Conservation (phyloP, 2,797 vertebrate species). For the Nyctibius grandis region DNA sequence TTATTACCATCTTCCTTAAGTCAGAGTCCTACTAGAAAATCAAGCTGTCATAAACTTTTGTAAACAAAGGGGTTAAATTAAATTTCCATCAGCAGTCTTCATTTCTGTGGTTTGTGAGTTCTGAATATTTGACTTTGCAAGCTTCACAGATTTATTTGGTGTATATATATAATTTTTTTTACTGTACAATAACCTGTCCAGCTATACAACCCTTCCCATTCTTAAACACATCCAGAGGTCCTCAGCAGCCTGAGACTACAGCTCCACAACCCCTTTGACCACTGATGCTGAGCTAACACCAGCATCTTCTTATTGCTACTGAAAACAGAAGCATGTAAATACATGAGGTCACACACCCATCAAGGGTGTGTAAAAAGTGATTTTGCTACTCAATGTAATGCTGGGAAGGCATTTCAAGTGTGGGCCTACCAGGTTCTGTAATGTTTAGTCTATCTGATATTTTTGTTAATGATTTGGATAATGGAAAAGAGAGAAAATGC, state of each 20-base stretch:
- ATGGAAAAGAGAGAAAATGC: conserved; percentile 24
- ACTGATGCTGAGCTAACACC: not conserved
- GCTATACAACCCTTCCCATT: not conserved
- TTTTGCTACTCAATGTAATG: not conserved
- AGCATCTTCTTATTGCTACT: not conserved
- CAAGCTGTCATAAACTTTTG: not conserved
- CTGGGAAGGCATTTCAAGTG: not conserved
- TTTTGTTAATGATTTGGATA: conserved; percentile 43
- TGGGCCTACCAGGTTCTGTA: not conserved
- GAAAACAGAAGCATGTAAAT: not conserved
- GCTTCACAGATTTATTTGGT: not conserved
- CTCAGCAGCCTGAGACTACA: not conserved
- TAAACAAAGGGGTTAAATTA: not conserved
- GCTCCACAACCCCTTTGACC: not conserved
- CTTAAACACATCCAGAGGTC: not conserved
- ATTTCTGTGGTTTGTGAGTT: not conserved
- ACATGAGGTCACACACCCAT: not conserved
- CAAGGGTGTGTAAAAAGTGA: not conserved
- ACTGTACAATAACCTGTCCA: not conserved
- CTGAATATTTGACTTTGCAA: not conserved
- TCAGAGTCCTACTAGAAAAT: not conserved
- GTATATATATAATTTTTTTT: not conserved
- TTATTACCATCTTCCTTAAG: not conserved
- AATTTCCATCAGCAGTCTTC: not conserved
- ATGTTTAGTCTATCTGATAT: conserved; percentile 55